Base-by-base conservation (phyloP, 2,888 invertebrate genomes). In the Hirtodrosophila confusa region DNA sequence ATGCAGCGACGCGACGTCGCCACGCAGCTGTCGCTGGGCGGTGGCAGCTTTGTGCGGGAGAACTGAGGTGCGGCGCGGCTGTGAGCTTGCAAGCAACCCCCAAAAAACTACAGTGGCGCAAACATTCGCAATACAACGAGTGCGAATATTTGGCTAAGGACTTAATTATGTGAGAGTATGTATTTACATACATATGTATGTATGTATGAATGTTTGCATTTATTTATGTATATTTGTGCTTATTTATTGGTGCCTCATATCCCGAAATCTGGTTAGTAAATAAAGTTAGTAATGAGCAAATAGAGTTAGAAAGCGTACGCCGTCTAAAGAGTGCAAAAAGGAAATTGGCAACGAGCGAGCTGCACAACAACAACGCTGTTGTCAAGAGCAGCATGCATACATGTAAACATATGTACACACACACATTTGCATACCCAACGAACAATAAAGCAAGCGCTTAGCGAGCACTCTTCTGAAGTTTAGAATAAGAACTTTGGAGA, bases 21-120 rank as follows among this genome's bases (percentile, higher is more conserved):
- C 41, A 7, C 45, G 53, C 64, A 51, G 64, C 63, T 57, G 57
- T 43, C 35, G 50, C 9, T 45, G 50, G 40, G 55, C 27, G 33
- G 64, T 66, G 66, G 65, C 65, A 44, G 54, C 35, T 61, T 66
- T 55, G 31, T 49, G 37, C 47, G 63, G 45, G 29, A 23, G 29
- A 47, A 9, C 12, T 29, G 31, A 17, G 41, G 11, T 47, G 17
- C 39, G 41, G 54, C 31, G 40, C 27, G 43, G 36, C 12, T 51
- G 23, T 45, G 12, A 47, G 65, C 58, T 54, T 60, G 47, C 62
- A 51, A 70, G 49, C 73, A 72, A 75, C 77, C 75, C 68, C 58
- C 76, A 41, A 74, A 53, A 39, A 35, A 17, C 17, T 17, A 36
- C 37, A 65, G 60, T 36, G 65, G 54, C 37, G 17, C 51, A 35